Conservation (phyloP, 92 coral and sea anemone species). For the Phymanthus crucifer region DNA sequence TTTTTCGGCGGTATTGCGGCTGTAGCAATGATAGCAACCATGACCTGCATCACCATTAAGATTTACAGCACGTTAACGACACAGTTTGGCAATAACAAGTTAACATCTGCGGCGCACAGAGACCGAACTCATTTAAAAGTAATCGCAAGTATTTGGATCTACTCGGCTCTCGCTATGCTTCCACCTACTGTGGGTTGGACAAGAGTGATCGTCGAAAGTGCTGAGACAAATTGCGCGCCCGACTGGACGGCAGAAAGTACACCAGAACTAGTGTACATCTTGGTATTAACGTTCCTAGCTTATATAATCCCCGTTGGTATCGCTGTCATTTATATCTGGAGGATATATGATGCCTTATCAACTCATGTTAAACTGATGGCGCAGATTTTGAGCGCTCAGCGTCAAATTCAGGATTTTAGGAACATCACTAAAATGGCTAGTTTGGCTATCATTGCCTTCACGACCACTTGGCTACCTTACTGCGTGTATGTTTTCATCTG, state of each 20-base stretch:
- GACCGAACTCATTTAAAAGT: conserved; percentile 16
- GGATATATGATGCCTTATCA: conserved; percentile 32
- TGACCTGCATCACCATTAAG: conserved; percentile 53
- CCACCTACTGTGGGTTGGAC: conserved; percentile 75
- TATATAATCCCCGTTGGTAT: conserved; percentile 57
- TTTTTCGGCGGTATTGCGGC: conserved; percentile 68
- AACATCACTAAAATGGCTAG: conserved; percentile 48
- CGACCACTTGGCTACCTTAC: conserved; percentile 67
- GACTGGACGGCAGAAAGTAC: conserved; percentile 52
- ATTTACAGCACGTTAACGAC: conserved; percentile 37
- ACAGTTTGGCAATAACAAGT: neutral
- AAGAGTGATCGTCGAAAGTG: conserved; percentile 45
- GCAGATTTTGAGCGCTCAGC: conserved; percentile 12
- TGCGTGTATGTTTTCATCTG: conserved; percentile 47
- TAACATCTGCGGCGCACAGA: neutral
- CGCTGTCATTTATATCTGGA: conserved; percentile 41
- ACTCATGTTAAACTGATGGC: conserved; percentile 11
- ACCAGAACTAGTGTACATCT: conserved; percentile 45
- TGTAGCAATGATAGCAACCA: conserved; percentile 55
- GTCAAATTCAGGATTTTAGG: conserved; percentile 25
- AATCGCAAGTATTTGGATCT: conserved; percentile 56
- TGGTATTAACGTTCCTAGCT: conserved; percentile 38
- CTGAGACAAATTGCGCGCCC: conserved; percentile 65
- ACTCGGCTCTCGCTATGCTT: conserved; percentile 45
- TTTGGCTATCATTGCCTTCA: conserved; percentile 48